Conservation (phyloP, 2,113 vertebrate genomes). For the Bambusicola thoracicus region DNA sequence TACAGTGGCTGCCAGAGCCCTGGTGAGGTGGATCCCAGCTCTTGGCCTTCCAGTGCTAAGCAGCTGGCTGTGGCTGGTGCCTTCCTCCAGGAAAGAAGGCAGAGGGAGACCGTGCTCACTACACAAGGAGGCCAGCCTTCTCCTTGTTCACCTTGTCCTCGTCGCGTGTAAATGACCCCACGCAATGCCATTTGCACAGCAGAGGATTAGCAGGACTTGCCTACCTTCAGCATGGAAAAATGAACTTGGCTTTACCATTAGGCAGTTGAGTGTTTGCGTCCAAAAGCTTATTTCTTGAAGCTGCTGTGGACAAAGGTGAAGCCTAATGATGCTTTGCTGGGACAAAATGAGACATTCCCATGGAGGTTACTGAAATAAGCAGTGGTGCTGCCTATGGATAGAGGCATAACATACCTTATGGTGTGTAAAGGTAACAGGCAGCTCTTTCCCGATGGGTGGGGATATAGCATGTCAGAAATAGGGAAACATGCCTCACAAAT, state of each 20-base stretch:
- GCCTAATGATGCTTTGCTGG: background rate
- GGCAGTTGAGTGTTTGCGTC: background rate
- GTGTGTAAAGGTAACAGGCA: background rate
- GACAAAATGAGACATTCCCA: background rate
- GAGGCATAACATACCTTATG: background rate
- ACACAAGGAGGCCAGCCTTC: background rate
- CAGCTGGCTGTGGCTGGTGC: background rate
- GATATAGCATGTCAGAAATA: background rate
- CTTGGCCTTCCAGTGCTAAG: background rate
- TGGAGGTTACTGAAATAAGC: background rate
- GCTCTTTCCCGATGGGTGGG: background rate
- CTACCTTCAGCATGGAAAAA: background rate
- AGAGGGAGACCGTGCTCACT: background rate
- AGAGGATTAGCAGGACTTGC: background rate
- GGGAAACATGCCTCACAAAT: background rate
- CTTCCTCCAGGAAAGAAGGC: conserved; percentile 26
- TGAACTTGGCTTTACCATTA: background rate
- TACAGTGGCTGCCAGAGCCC: background rate
- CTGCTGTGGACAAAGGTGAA: background rate
- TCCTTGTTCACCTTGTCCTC: background rate
- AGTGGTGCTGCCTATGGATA: background rate
- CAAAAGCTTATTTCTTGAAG: background rate
- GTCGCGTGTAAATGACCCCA: background rate
- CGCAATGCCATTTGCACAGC: background rate
- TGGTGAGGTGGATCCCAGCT: background rate